Conservation (phyloP, 2,888 invertebrate species). For the Platycheirus rosarum region DNA sequence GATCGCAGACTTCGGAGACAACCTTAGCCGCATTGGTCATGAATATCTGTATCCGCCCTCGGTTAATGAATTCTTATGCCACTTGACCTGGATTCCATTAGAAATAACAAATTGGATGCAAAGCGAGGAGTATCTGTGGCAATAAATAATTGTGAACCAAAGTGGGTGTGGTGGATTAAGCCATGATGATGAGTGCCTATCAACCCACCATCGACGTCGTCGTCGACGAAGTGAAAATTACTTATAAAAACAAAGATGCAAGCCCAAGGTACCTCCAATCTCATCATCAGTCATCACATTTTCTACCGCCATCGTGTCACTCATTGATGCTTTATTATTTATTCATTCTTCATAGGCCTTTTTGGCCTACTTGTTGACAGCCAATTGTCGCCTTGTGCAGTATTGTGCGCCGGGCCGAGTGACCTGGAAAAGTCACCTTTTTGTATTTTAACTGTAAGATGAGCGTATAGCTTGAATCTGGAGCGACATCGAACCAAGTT, state of each 20-base stretch:
- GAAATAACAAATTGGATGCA: conserved; percentile 21
- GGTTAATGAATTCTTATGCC: conserved; percentile 23
- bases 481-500: conserved; percentile 61
- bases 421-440: conserved; percentile 56
- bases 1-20: conserved; percentile 9
- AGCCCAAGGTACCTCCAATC: conserved; percentile 55
- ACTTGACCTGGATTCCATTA: conserved; percentile 46
- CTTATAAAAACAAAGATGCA: conserved; percentile 46
- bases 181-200: background rate
- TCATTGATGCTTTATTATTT: conserved; percentile 60
- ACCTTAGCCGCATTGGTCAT: conserved; percentile 52
- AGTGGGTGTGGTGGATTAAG: conserved; percentile 50
- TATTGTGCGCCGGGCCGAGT: conserved; percentile 15
- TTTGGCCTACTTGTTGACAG: conserved; percentile 63
- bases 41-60: conserved; percentile 41
- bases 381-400: conserved; percentile 35
- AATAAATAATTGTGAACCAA: conserved; percentile 12
- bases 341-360: conserved; percentile 67
- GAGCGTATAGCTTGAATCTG: conserved; percentile 5
- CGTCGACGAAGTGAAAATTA: conserved; percentile 52
- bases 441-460: conserved; percentile 58
- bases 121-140: background rate
- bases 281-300: conserved; percentile 12
- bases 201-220: conserved; percentile 32
- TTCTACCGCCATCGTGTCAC: conserved; percentile 34